Base-by-base conservation (phyloP, 1,140 invertebrate species). In the Ceratina japonica region DNA sequence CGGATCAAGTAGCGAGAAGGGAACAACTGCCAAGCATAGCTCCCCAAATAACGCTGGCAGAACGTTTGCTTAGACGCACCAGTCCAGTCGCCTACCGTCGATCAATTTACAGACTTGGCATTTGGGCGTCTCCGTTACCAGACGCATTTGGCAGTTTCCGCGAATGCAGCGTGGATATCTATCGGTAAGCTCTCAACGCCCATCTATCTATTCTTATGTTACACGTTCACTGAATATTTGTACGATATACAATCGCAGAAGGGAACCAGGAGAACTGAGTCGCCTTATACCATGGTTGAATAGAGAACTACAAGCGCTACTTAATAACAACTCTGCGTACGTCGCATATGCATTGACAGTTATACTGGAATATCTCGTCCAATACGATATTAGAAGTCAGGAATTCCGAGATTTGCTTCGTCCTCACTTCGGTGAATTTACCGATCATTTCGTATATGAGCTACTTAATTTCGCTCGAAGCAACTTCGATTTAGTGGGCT, bases 371-470 rank as follows among this genome's bases (percentile, higher is more conserved):
- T 87, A 95, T n/a, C 92, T 98, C 37, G 93, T 93, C 16, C 91
- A 93, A 65, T 94, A 95, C 88, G 94, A 95, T 81, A 97, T 98
- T 77, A 93, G 94, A 69, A 97, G 96, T 65, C 85, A 92, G 8
- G 94, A 95, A 86, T 98, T 99, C 91, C 94, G 94, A 24, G 93
- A 94, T 49, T 87, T 93, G 0, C 85, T 97, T 20, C 89, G 91
- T 1, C 90, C 93, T 3, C 95, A 94, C 87, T 92, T 96, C 51
- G 93, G 94, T 18, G 89, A 91, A 18, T 93, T 94, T 75, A 95
- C 95, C 0, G 94, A 95, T 77, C 97, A 98, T 89, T 99, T 99
- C 91, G 93, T 97, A 54, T 97, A 98, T 87, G 98, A 99, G 89
- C 94, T 99, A 77, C 95, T 96, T 80, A 95, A 95, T 89, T 99